Evolutionary conservation across 2,888 invertebrate species (phyloP).

Genomic region (Mesoligia furuncula): DNA sequence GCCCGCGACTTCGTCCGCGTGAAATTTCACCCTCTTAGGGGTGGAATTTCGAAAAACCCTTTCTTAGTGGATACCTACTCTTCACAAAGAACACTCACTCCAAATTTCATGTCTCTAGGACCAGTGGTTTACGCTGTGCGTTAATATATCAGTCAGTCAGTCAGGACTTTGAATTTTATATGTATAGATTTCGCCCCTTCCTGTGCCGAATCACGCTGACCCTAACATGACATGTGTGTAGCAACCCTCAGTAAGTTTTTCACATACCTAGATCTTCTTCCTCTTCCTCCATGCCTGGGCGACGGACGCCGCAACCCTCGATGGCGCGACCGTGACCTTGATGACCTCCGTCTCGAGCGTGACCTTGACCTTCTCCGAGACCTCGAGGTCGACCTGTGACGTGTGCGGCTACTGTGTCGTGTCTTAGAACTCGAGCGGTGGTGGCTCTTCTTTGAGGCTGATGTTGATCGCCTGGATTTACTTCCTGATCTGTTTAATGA

Average conservation of each 20-base stretch:
- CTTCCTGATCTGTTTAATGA: conserved; percentile 74
- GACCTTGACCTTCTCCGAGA: conserved; percentile 75
- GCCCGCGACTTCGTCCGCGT: too few species aligned
- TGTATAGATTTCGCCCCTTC: neutral
- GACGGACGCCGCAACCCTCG: conserved; percentile 73
- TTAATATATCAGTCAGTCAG: too few species aligned
- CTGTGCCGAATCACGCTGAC: neutral
- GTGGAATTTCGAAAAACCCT: too few species aligned
- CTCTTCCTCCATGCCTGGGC: conserved; percentile 78
- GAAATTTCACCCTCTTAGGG: too few species aligned
- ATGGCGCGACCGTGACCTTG: conserved; percentile 66
- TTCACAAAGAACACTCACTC: too few species aligned
- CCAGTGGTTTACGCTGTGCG: too few species aligned
- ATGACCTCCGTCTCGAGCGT: conserved; percentile 74
- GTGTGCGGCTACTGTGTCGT: conserved; percentile 67
- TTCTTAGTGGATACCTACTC: too few species aligned
- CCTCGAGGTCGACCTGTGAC: conserved; percentile 78
- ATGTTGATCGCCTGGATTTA: conserved; percentile 76
- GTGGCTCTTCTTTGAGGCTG: conserved; percentile 72
- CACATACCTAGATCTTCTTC: conserved; percentile 80
- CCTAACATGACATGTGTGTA: neutral
- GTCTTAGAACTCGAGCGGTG: conserved; percentile 77
- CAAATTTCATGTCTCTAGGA: too few species aligned
- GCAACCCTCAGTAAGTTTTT: neutral
- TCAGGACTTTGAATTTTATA: too few species aligned